A percentile compares a stretch with the other conserved stretches of the same genome.
phyloP scores from a whole-genome alignment of 2,797 vertebrate genomes.

The Leucoraja ocellata region DNA sequence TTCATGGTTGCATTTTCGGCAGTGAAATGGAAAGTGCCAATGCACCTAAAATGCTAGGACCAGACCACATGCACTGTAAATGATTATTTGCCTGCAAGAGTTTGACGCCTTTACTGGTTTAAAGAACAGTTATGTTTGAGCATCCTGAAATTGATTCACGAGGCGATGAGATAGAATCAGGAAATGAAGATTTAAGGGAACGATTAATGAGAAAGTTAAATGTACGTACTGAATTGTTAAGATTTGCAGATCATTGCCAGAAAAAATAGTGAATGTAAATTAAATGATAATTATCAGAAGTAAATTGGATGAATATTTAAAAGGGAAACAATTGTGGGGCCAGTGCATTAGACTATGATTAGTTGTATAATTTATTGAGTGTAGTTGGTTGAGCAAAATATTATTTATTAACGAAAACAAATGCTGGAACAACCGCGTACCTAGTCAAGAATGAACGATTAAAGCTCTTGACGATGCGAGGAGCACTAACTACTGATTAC shows the following conservation, averaged over 20 bases:
- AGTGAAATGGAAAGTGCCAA: not conserved
- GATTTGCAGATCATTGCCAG: not conserved
- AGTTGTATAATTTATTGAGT: not conserved
- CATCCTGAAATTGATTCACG: conserved; percentile 6
- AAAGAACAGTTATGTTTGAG: not conserved
- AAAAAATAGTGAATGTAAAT: not conserved
- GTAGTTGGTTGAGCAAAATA: too few species aligned
- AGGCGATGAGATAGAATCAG: not conserved
- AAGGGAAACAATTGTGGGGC: not conserved
- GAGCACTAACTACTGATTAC: too few species aligned
- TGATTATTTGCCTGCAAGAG: not conserved
- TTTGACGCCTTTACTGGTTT: not conserved
- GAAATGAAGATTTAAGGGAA: not conserved
- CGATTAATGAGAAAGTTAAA: not conserved
- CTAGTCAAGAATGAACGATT: too few species aligned
- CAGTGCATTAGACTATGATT: not conserved
- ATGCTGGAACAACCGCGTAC: too few species aligned
- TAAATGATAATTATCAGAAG: not conserved
- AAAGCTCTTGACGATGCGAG: too few species aligned
- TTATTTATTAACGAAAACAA: too few species aligned
- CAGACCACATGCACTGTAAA: not conserved
- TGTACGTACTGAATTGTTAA: not conserved
- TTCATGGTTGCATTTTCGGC: not conserved
- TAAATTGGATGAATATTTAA: not conserved
- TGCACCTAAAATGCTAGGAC: not conserved